Base-by-base conservation (phyloP, 2,888 invertebrate species). In the Hirtodrosophila duncani region DNA sequence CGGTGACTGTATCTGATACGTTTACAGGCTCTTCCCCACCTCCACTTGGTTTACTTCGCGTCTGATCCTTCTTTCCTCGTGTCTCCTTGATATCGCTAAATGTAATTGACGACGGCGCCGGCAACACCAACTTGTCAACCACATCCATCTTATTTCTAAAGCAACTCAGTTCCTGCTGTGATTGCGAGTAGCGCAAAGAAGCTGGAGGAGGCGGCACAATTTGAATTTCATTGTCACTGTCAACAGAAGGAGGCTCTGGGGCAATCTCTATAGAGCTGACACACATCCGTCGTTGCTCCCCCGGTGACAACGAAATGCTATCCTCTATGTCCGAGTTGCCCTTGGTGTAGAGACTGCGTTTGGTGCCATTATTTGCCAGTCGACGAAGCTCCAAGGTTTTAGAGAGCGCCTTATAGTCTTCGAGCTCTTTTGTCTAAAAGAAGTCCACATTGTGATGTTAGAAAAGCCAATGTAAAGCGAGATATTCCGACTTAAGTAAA, bases 171-270 rank as follows among this genome's bases (percentile, higher is more conserved):
- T 34, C 27, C 2, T 7, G 10, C 7, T 39, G n/a, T 1, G 61
- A 36, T 26, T 36, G 51, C 1, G 61, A 55, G 9, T 27, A 37
- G 3, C 53, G 59, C 5, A 59, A 7, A 3, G 37, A 60, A 26
- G 7, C 14, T 2, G 61, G 61, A 7, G 52, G 51, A 5, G 55
- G 61, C 3, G 55, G 60, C 10, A 56, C 51, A 14, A 56, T 56
- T 7, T 10, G 4, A 10, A 39, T 14, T 9, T 20, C 27, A 1
- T 6, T 9, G 3, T 13, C 10, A 3, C 16, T 36, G 9, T 6
- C 14, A n/a, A n/a, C n/a, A n/a, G n/a, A n/a, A n/a, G n/a, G n/a
- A 24, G 13, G n/a, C 6, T 2, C 6, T n/a, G 18, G 11, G 10
- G 24, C 3, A 27, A 6, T 11, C 3, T 13, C 27, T 6, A 0